These are phyloP conservation scores for Montipora foliosa DNA, from an alignment of 64 coral and sea anemone species.

Conservation along the genomic window DNA sequence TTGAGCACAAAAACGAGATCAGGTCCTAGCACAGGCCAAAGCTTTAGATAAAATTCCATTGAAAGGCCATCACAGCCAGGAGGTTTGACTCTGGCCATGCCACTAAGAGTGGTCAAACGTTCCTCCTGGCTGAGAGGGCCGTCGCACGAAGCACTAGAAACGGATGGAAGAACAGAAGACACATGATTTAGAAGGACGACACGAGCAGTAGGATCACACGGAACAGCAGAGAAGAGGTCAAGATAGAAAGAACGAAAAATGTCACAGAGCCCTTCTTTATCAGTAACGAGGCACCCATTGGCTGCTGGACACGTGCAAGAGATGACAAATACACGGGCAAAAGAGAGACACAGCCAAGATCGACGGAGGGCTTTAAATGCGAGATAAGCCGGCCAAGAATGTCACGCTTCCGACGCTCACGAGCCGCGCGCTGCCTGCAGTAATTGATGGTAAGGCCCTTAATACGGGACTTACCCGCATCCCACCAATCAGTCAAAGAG, in stretches of 20 bases:
- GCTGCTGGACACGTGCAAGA: too few relatives aligned
- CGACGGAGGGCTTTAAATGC: too few relatives aligned
- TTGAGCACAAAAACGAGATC: conserved; percentile 56
- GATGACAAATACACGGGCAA: too few relatives aligned
- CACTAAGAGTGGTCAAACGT: not conserved
- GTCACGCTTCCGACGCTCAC: too few relatives aligned
- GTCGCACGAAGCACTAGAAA: conserved; percentile 11
- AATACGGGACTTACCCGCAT: too few relatives aligned
- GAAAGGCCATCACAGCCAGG: conserved; percentile 52
- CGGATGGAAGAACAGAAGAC: not conserved
- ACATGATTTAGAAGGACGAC: not conserved
- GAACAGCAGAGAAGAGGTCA: not conserved
- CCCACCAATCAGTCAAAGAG: too few relatives aligned
- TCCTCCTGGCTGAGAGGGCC: not conserved
- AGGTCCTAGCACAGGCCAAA: not conserved
- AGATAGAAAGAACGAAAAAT: not conserved
- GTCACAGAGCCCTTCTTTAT: not conserved
- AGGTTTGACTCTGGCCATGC: conserved; percentile 16
- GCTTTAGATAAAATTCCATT: conserved; percentile 45
- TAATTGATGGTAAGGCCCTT: too few relatives aligned
- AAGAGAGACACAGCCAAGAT: too few relatives aligned
- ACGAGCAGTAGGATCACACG: too few relatives aligned
- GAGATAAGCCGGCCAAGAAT: too few relatives aligned
- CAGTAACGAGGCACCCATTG: not conserved
- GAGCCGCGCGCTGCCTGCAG: too few relatives aligned